Evolutionary conservation across 2,113 vertebrate genomes (phyloP), one percentile per base, ranked within the genome.

Genomic region (Sterrhoptilus dennistouni): DNA sequence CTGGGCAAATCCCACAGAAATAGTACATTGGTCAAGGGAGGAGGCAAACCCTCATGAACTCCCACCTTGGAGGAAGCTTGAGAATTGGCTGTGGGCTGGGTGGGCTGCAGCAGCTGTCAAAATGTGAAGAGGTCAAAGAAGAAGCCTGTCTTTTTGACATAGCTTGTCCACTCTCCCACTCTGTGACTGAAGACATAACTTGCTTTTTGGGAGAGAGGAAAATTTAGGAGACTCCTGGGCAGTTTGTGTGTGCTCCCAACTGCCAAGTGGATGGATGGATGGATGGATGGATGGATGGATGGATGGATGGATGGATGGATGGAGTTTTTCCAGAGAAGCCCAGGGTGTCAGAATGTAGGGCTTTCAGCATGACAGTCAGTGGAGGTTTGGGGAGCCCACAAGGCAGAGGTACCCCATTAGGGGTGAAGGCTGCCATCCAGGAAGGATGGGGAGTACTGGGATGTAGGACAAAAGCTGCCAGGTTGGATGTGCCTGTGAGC

Each of bases 341-440:
- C 29, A 59, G 29, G 42, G n/a, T 82, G 11, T n/a, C 36, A 42
- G 36, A 25, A 52, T 61, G 36, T 14, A 29, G 31, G 25, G 25
- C 36, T 83, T 61, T 44, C 56, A 71, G 33, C 47, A 53, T 0
- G 1, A 53, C 27, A 53, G 45, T 44, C 47, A 21, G 56, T 15
- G 2, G 56, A 61, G 25, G 12, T 61, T 21, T 52, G 31, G 25
- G 47, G 33, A 83, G n/a, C 24, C 23, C 9, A 28, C 3, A 6
- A 59, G 44, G 50, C 29, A 65, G 45, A 27, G 16, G 52, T 76
- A 7, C n/a, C 28, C 24, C 0, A 0, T 40, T 38, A 3, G 0
- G 56, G 66, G 7, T 29, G n/a, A 89, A 60, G 18, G 54, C 44
- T 87, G 74, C 0, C 3, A 24, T 65, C 52, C 0, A 2, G 59